phyloP scores from a whole-genome alignment of 2,113 vertebrate species.

The Microtus pennsylvanicus region DNA sequence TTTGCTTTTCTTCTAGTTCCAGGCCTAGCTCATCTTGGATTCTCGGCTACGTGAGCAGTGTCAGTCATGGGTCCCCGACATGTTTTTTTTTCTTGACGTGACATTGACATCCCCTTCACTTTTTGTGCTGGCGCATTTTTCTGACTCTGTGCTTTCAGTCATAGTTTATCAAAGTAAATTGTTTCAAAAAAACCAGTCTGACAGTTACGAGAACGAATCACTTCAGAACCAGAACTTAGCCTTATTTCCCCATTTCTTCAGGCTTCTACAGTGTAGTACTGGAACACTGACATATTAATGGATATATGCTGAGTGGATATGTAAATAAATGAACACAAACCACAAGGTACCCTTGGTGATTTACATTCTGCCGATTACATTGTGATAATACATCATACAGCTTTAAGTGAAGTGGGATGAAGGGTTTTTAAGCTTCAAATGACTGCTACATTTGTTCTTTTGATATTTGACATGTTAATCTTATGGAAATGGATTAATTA shows the following conservation, averaged over 20 bases:
- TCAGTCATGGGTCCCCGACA: neutral
- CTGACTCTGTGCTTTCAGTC: neutral
- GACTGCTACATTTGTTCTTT: slow-evolving; percentile 75
- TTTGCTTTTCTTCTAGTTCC: no score
- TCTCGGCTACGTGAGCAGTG: neutral
- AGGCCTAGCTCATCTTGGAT: no score
- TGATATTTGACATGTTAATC: slow-evolving; percentile 86
- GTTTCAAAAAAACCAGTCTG: neutral
- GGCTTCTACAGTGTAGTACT: neutral
- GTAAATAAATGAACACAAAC: slow-evolving; percentile 53
- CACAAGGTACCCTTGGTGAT: neutral
- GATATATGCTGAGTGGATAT: slow-evolving; percentile 51
- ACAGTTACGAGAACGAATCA: neutral
- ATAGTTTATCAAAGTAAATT: neutral
- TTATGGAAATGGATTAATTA: slow-evolving; percentile 87
- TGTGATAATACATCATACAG: slow-evolving; percentile 39
- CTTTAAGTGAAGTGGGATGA: slow-evolving; percentile 66
- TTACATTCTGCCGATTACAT: slow-evolving; percentile 53
- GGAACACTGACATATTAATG: slow-evolving; percentile 46
- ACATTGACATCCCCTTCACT: neutral
- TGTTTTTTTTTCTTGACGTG: neutral
- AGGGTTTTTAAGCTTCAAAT: slow-evolving; percentile 65
- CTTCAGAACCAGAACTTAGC: neutral
- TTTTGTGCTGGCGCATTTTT: neutral
- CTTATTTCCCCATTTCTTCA: slow-evolving; percentile 14